Evolutionary conservation across 2,888 invertebrate genomes (phyloP).

Genomic region (Myathropa florea): DNA sequence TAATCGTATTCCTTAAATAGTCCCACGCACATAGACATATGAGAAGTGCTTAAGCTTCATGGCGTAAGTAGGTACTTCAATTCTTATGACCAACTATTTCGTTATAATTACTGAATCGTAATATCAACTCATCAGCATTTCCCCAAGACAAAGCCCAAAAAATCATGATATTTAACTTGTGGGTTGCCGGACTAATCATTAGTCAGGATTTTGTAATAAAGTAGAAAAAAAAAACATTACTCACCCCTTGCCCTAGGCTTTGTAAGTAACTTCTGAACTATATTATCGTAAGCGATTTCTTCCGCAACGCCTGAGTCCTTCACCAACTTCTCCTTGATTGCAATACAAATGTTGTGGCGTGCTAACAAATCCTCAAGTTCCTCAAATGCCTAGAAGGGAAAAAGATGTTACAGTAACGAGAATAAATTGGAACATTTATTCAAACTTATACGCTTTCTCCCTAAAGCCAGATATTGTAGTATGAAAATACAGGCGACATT

Average conservation of each 20-base stretch:
- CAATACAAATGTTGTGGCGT: slow-evolving; percentile 93
- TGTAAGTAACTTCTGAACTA: slow-evolving; percentile 91
- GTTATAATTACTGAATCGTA: not conserved
- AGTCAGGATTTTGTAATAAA: slow-evolving; percentile 1
- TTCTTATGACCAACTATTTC: not conserved
- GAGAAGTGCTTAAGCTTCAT: no score
- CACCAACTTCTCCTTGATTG: slow-evolving; percentile 95
- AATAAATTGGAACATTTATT: slow-evolving; percentile 26
- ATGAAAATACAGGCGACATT: not conserved
- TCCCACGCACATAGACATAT: no score
- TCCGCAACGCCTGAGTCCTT: slow-evolving; percentile 97
- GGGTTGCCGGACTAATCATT: not conserved
- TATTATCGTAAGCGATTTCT: slow-evolving; percentile 92
- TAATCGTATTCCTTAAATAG: no score
- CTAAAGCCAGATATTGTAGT: not conserved
- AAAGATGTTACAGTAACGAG: slow-evolving; percentile 14
- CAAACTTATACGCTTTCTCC: not conserved
- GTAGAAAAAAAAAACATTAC: slow-evolving; percentile 72
- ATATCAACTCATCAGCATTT: not conserved
- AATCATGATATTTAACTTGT: not conserved
- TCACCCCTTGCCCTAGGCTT: slow-evolving; percentile 95
- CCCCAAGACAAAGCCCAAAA: not conserved
- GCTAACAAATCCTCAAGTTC: slow-evolving; percentile 93
- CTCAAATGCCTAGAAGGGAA: slow-evolving; percentile 90
- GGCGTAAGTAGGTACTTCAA: not conserved